Evolutionary conservation across 2,888 invertebrate genomes (phyloP), one percentile per base, ranked within the genome.

Genomic region (Calameuta idolon): DNA sequence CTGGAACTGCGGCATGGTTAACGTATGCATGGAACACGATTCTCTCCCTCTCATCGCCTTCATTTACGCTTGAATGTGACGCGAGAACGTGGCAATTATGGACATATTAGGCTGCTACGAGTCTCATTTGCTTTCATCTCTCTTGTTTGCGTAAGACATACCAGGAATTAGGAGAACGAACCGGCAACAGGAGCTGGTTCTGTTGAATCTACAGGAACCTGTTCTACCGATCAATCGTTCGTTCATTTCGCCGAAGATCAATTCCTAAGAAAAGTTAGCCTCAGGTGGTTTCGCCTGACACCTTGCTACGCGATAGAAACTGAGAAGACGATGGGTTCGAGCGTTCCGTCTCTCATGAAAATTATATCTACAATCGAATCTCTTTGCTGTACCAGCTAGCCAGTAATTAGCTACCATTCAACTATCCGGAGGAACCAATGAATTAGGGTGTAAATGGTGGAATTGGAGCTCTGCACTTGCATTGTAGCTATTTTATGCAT

Each of bases 401-500:
- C 23, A 23, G 55, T 55, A 15, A 23, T 55, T 15, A 55, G 5
- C 23, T 55, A 55, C 55, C 23, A 55, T 55, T 55, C 23, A 23
- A 55, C 23, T 23, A 55, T 55, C 55, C 9, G 23, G 55, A 55
- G 23, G 9, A 23, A 55, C 55, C 15, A 55, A 55, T 55, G 55
- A 55, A 55, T 55, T 55, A 23, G 23, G 23, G 55, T 55, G 23
- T 55, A 23, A 23, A 23, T 55, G 23, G 9, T 55, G 23, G 55
- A 55, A 55, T 55, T 55, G 5, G 23, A 23, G 23, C 55, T 9
- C 23, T 23, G 55, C 23, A 31, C n/a, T 30, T n/a, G 33, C 34
- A 35, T 35, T 31, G 73, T 78, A 71, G 71, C 77, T 77, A 78
- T 76, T 78, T 78, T 78, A 71, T 76, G 75, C 76, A 76, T 78